phyloP scores from a whole-genome alignment of 2,797 vertebrate species.

The Pyrocephalus nanus region DNA sequence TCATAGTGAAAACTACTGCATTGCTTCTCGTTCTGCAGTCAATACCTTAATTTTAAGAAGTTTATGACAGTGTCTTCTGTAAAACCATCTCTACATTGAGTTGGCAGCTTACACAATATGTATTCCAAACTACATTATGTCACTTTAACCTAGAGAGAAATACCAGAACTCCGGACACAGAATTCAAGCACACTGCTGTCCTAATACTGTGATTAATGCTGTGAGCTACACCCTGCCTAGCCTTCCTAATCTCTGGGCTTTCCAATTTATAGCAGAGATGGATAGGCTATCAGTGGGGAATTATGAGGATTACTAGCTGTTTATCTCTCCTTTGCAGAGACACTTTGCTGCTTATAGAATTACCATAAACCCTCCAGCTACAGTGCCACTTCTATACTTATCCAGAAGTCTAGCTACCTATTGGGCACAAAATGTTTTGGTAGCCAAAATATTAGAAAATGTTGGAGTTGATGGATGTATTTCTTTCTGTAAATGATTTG shows the following conservation, averaged over 20 bases:
- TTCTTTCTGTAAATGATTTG: background rate
- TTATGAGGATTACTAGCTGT: constrained; percentile 79
- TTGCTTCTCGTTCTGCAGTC: background rate
- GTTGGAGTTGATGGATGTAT: background rate
- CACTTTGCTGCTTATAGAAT: constrained; percentile 67
- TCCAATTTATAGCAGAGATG: constrained; percentile 79
- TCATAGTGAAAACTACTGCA: background rate
- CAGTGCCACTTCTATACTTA: constrained; percentile 38
- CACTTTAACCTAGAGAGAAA: constrained; percentile 22
- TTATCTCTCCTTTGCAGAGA: constrained; percentile 77
- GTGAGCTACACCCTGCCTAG: constrained; percentile 55
- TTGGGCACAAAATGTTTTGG: background rate
- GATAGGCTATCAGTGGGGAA: constrained; percentile 78
- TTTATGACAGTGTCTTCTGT: background rate
- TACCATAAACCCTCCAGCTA: constrained; percentile 65
- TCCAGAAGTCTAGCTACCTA: constrained; percentile 15
- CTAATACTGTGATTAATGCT: constrained; percentile 65
- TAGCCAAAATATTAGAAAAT: constrained; percentile 19
- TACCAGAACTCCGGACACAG: constrained; percentile 1
- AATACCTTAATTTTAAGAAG: background rate
- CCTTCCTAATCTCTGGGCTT: constrained; percentile 74
- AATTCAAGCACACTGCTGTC: constrained; percentile 33
- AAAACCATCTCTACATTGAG: background rate
- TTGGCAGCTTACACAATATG: background rate
- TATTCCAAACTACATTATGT: constrained; percentile 1